phyloP scores from a whole-genome alignment of 2,888 invertebrate genomes.

The Pasiphila rectangulata region DNA sequence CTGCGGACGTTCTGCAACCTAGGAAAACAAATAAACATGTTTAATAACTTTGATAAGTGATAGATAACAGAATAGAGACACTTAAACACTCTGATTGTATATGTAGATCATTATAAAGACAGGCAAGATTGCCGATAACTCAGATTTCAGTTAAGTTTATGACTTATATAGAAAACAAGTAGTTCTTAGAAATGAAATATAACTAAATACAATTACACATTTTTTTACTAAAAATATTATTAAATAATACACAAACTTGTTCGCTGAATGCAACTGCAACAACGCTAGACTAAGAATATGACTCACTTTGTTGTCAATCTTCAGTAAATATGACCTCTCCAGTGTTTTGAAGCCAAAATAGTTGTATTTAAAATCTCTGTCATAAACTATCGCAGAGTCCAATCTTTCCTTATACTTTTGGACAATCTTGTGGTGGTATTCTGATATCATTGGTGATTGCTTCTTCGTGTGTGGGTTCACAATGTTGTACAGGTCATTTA shows the following conservation, averaged over 20 bases:
- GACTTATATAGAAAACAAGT: too few species aligned
- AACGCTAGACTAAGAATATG: not conserved
- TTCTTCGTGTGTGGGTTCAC: conserved; percentile 86
- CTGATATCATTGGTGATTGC: conserved; percentile 91
- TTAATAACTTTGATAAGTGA: too few species aligned
- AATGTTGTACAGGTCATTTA: conserved; percentile 91
- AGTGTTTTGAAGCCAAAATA: conserved; percentile 99
- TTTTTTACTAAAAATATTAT: too few species aligned
- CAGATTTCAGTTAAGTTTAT: too few species aligned
- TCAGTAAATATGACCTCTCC: conserved; percentile 96
- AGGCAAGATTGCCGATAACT: too few species aligned
- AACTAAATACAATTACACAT: too few species aligned
- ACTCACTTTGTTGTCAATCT: conserved; percentile 89
- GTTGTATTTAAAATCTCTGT: conserved; percentile 97
- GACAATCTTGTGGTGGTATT: conserved; percentile 89
- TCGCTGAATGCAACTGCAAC: too few species aligned
- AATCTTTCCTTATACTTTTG: conserved; percentile 92
- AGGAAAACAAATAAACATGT: conserved; percentile 5
- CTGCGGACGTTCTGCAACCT: conserved; percentile 96
- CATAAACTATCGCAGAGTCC: conserved; percentile 97
- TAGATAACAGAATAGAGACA: too few species aligned
- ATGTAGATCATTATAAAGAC: too few species aligned
- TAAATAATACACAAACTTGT: too few species aligned
- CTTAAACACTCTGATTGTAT: too few species aligned
- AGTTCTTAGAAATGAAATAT: too few species aligned